phyloP scores from a whole-genome alignment of 2,113 vertebrate species.

The Gymnobelideus leadbeateri region DNA sequence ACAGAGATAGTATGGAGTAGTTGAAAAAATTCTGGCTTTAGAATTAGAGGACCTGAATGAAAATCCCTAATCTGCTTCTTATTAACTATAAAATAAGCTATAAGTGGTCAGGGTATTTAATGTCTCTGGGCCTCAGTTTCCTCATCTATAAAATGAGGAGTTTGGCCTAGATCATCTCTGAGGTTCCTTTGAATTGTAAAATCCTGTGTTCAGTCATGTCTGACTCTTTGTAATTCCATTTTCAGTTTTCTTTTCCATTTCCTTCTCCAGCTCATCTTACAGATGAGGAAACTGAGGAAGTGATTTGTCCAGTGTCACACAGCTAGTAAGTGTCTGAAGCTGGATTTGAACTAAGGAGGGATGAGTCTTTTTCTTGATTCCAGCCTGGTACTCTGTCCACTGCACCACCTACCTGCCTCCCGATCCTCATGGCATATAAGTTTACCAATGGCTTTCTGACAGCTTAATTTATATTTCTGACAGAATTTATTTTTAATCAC shows the following conservation, averaged over 20 bases:
- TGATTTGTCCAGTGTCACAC: no score
- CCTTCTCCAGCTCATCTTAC: no score
- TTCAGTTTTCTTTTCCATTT: no score
- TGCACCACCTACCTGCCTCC: background rate
- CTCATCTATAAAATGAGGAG: background rate
- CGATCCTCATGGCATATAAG: background rate
- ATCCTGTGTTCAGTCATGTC: background rate
- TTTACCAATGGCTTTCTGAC: background rate
- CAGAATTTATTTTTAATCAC: slow-evolving; percentile 29
- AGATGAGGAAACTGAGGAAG: no score
- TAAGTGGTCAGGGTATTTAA: background rate
- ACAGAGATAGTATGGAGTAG: background rate
- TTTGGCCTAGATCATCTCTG: background rate
- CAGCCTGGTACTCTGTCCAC: background rate
- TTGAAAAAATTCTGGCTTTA: no score
- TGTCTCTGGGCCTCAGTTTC: background rate
- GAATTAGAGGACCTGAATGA: background rate
- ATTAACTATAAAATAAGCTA: background rate
- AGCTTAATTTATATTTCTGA: slow-evolving; percentile 49
- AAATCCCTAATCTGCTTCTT: background rate
- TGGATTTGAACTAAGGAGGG: no score
- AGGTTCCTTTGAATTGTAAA: background rate
- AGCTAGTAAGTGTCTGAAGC: no score
- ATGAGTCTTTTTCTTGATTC: background rate
- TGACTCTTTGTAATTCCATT: no score